These are phyloP conservation scores for Lycophotia porphyrea DNA, from an alignment of 2,888 invertebrate species.

Conservation along the genomic window DNA sequence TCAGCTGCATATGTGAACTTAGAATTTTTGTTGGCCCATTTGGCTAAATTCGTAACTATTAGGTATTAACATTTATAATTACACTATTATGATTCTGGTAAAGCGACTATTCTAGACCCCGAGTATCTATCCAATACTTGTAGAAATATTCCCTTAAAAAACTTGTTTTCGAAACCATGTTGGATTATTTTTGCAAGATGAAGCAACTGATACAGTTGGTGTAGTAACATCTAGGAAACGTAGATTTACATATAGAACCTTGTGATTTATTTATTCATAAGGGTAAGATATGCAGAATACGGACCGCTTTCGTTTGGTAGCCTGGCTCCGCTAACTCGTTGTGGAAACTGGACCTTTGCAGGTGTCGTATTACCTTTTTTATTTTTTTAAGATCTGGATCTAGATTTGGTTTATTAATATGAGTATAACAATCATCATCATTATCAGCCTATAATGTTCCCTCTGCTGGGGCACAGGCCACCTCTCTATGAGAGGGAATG, in stretches of 20 bases:
- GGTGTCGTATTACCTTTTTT: conserved; percentile 28
- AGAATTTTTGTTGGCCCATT: too few species aligned
- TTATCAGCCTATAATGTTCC: too few species aligned
- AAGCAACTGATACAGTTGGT: conserved; percentile 31
- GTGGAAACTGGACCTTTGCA: conserved; percentile 42
- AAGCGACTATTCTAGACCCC: too few species aligned
- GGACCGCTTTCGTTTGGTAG: conserved; percentile 49
- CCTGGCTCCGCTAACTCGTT: conserved; percentile 31
- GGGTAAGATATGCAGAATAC: conserved; percentile 49
- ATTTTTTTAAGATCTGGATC: conserved; percentile 28
- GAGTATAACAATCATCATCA: neutral
- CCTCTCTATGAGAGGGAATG: too few species aligned
- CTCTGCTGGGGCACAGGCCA: too few species aligned
- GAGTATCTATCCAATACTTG: too few species aligned
- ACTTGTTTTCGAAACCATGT: neutral
- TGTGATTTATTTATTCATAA: conserved; percentile 55
- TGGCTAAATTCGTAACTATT: too few species aligned
- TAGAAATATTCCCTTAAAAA: neutral
- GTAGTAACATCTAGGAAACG: conserved; percentile 33
- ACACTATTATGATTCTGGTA: too few species aligned
- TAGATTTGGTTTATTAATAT: neutral
- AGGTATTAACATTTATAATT: too few species aligned
- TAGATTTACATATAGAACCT: conserved; percentile 30
- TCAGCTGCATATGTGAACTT: too few species aligned
- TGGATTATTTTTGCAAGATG: conserved; percentile 7